Base-by-base conservation (phyloP, 2,797 vertebrate genomes). In the Hippopotamyrus pictus region DNA sequence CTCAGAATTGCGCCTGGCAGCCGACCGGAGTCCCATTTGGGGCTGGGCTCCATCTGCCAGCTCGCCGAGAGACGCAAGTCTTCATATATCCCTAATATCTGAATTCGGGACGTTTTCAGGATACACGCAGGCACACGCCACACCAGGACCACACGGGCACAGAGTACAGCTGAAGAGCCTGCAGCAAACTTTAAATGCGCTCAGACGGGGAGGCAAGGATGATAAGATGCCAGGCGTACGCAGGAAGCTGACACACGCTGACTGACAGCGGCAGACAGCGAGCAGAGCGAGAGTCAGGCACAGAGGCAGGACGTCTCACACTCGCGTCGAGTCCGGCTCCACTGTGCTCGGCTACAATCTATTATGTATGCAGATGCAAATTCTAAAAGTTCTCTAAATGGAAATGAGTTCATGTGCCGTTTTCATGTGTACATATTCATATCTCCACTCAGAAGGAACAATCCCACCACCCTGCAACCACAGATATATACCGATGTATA, bases 321-420 rank as follows among this genome's bases (percentile, higher is more conserved):
- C 50, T 33, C 4, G 48, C 48, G 9, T n/a, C 6, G 48, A 0
- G 50, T 41, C 85, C 17, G 46, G n/a, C 85, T 17, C 1, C 85
- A 57, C 29, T 14, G 29, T 9, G 33, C 17, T 37, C 25, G 7
- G 50, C 85, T 19, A 86, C 29, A 8, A 54, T 57, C 29, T 41
- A 54, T 50, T 48, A 84, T 50, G 46, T 50, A 86, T 54, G 50
- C 85, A 44, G 50, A 86, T 86, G 50, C 85, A 54, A 86, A 86
- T 86, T 86, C 85, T 17, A 57, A 25, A 86, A 86, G 50, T 57
- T 86, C 51, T 54, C 50, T 86, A 51, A 54, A 86, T 86, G 85
- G 51, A 54, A 86, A 86, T 54, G 54, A 87, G 50, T 86, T 86
- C 29, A 57, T 86, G 17, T 17, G 46, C 25, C 4, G 1, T 88